phyloP scores from a whole-genome alignment of 2,113 vertebrate species.

The Neoarius graeffei region DNA sequence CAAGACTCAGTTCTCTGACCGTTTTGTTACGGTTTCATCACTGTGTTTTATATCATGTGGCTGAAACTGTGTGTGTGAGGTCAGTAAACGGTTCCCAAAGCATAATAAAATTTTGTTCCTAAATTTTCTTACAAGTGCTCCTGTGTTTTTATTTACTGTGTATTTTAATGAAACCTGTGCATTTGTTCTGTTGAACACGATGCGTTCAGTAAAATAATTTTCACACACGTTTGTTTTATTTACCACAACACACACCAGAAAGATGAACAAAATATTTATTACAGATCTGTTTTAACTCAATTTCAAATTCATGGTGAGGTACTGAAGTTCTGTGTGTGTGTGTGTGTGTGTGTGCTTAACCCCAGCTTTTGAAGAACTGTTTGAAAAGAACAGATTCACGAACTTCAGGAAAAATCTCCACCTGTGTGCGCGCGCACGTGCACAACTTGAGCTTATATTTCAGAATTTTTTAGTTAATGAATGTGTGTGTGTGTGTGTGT shows the following conservation, averaged over 20 bases:
- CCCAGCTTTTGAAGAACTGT: slow-evolving; percentile 89
- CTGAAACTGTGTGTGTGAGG: too few species aligned
- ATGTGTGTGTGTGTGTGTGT: not conserved
- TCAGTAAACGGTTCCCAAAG: too few species aligned
- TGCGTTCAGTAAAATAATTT: not conserved
- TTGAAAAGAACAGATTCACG: slow-evolving; percentile 86
- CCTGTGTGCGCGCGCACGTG: slow-evolving; percentile 62
- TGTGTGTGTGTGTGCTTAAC: slow-evolving; percentile 62
- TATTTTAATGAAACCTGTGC: too few species aligned
- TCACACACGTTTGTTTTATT: too few species aligned
- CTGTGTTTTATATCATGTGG: too few species aligned
- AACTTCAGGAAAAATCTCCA: slow-evolving; percentile 88
- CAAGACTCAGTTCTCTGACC: too few species aligned
- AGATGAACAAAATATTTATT: too few species aligned
- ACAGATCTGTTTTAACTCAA: not conserved
- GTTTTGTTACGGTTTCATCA: too few species aligned
- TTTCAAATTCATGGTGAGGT: not conserved
- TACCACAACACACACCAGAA: not conserved
- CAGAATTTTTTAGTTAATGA: too few species aligned
- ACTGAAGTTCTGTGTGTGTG: not conserved
- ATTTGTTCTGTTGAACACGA: not conserved
- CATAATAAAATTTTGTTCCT: not conserved
- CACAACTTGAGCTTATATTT: too few species aligned
- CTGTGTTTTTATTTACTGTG: not conserved
- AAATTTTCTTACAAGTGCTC: not conserved